Percentiles rank a stretch among this genome's conserved stretches.
phyloP scores from a whole-genome alignment of 2,797 vertebrate species.

The Caiman crocodilus region DNA sequence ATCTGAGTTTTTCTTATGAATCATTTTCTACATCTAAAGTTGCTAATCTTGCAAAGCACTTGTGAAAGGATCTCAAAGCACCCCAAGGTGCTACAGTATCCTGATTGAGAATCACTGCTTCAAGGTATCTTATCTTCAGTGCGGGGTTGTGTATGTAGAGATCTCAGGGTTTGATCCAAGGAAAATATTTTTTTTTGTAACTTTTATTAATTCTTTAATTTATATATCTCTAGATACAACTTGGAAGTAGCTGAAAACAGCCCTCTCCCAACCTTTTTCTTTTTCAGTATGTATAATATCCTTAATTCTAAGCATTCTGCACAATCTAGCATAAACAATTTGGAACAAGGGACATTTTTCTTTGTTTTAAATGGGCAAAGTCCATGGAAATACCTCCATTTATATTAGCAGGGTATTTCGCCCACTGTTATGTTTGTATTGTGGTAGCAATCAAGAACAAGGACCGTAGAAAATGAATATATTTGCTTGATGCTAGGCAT shows the following conservation, averaged over 20 bases:
- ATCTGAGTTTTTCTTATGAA: too few relatives aligned
- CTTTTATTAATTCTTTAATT: not conserved
- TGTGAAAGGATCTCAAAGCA: too few relatives aligned
- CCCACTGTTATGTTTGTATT: not conserved
- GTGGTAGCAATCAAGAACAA: accelerated
- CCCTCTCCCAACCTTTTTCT: not conserved
- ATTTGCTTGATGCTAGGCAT: not conserved
- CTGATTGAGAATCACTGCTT: too few relatives aligned
- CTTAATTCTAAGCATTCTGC: too few relatives aligned
- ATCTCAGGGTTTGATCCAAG: not conserved
- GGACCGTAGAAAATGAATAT: not conserved
- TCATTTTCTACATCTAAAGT: too few relatives aligned
- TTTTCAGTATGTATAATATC: too few relatives aligned
- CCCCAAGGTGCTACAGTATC: too few relatives aligned
- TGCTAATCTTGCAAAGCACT: too few relatives aligned
- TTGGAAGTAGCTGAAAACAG: not conserved
- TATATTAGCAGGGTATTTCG: not conserved
- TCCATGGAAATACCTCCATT: not conserved
- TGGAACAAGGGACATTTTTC: accelerated
- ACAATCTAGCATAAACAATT: too few relatives aligned
- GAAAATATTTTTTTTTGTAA: not conserved
- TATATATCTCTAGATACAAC: not conserved
- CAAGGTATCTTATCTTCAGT: not conserved
- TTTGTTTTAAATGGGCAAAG: not conserved
- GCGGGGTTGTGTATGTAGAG: not conserved